Percentiles rank a stretch among this genome's conserved stretches.
phyloP scores from a whole-genome alignment of 2,888 invertebrate genomes.

The Cerastis leucographa region DNA sequence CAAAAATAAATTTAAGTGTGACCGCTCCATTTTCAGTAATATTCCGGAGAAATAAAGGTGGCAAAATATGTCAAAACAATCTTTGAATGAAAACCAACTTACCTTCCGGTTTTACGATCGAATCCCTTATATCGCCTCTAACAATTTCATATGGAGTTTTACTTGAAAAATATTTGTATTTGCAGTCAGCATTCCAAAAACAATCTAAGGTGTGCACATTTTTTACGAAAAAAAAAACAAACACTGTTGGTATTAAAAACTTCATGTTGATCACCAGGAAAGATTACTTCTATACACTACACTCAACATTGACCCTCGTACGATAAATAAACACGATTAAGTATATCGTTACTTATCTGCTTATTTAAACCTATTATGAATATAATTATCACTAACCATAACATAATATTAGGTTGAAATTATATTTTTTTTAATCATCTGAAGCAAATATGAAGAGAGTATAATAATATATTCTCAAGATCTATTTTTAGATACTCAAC shows the following conservation, averaged over 20 bases:
- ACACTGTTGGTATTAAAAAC: background rate
- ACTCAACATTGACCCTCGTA: conserved; percentile 7
- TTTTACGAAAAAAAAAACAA: conserved; percentile 44
- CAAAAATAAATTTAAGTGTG: background rate
- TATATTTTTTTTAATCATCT: background rate
- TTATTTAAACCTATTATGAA: background rate
- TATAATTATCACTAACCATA: background rate
- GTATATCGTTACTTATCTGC: background rate
- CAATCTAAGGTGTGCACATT: conserved; percentile 68
- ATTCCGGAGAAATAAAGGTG: conserved; percentile 13
- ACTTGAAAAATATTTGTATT: conserved; percentile 80
- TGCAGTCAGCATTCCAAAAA: conserved; percentile 81
- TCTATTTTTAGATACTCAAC: background rate
- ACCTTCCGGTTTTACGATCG: conserved; percentile 62
- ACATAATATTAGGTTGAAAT: background rate
- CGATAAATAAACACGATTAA: conserved; percentile 23
- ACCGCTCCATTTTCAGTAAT: conserved; percentile 8
- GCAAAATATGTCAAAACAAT: conserved; percentile 21
- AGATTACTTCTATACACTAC: conserved; percentile 38
- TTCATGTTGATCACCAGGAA: conserved; percentile 34
- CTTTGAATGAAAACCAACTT: conserved; percentile 34
- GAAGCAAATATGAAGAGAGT: background rate
- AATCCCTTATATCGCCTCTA: conserved; percentile 82
- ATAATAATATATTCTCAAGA: too few relatives aligned
- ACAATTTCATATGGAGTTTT: conserved; percentile 81